Conservation (phyloP, 2,888 invertebrate genomes). For the Himalopsyche tibetana region DNA sequence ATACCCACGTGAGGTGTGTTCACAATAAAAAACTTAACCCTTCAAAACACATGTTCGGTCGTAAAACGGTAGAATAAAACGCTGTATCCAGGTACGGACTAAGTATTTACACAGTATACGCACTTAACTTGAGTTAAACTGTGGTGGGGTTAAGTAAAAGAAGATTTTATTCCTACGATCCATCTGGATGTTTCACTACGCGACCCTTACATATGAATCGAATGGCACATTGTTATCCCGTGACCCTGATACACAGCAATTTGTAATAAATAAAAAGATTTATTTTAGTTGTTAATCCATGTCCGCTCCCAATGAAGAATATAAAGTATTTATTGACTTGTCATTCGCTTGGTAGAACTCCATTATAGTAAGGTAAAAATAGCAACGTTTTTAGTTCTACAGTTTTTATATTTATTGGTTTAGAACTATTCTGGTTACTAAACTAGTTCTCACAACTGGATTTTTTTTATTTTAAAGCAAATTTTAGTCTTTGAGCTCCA, state of each 20-base stretch:
- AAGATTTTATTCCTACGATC: slow-evolving; percentile 60
- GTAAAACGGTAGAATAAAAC: slow-evolving; percentile 61
- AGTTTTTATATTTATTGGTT: too few species aligned
- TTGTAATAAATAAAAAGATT: too few species aligned
- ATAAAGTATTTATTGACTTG: too few species aligned
- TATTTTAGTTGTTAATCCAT: too few species aligned
- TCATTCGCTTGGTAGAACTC: too few species aligned
- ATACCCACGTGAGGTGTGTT: slow-evolving; percentile 46
- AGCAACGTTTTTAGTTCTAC: too few species aligned
- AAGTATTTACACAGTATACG: slow-evolving; percentile 57
- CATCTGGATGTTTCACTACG: slow-evolving; percentile 48
- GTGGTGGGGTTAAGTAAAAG: slow-evolving; percentile 53
- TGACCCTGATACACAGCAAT: neutral
- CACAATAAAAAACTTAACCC: slow-evolving; percentile 64
- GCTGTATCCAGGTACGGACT: slow-evolving; percentile 49
- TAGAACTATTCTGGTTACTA: too few species aligned
- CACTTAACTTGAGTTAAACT: slow-evolving; percentile 4
- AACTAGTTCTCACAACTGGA: too few species aligned
- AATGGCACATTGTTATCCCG: slow-evolving; percentile 22
- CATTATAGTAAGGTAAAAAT: too few species aligned
- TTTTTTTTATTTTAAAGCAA: too few species aligned
- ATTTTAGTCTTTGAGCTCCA: too few species aligned
- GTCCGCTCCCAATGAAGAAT: too few species aligned
- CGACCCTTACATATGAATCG: neutral
- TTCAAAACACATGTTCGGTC: slow-evolving; percentile 64